Base-by-base conservation (phyloP, 2,888 invertebrate genomes). In the Chalcis sispes region DNA sequence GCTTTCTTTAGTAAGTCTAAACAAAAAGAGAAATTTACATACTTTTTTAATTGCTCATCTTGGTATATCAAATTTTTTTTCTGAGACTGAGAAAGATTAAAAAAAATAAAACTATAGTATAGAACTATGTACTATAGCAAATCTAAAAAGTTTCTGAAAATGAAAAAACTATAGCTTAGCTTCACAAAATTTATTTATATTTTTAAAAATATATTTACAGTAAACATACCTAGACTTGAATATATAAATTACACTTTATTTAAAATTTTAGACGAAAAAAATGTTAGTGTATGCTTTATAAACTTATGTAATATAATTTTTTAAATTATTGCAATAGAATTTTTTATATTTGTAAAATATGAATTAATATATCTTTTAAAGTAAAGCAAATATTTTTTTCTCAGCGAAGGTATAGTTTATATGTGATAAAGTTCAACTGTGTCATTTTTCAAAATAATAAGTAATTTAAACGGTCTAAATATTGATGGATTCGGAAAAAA, bases 41-140 rank as follows among this genome's bases (percentile, higher is more conserved):
- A 72, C 58, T 75, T 72, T 66, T 77, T 75, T 71, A 73, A 70
- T 72, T 72, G 54, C 67, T 77, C 64, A 75, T 66, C 40, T 58
- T 74, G 18, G 46, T 59, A 77, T 64, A 69, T 25, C 72, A 66
- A 50, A 74, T 18, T 50, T 65, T 62, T 71, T 62, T 78, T 69
- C 36, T 29, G 69, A 59, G 65, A 61, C 23, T 61, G 59, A 69
- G 48, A 65, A 78, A 48, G 70, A n/a, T 67, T 50, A 66, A 54
- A 32, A 58, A 74, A 72, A 71, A 15, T 54, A 61, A 69, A 48
- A 65, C 36, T 48, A 59, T 58, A 61, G 18, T 27, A 58, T 46
- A 13, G 54, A 62, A 52, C 61, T 70, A 56, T 71, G 42, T 8
- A 23, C 4, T 23, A 61, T n/a, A 52, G 27, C 50, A 50, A 50